Evolutionary conservation across 2,797 vertebrate genomes (phyloP).

Genomic region (Chelmon rostratus): DNA sequence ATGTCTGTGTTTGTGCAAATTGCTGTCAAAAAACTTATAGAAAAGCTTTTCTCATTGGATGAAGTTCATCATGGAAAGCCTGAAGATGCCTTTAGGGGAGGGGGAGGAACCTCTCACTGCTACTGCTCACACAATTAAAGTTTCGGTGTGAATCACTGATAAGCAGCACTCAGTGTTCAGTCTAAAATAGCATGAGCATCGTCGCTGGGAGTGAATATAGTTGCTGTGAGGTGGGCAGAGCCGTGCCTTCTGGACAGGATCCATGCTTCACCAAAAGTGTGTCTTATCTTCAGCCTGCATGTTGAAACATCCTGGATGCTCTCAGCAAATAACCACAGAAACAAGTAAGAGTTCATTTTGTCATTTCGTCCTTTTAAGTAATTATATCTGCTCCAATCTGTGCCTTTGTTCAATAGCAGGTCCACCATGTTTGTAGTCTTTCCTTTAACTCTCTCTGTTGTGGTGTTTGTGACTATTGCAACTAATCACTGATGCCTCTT

Average conservation of each 20-base stretch:
- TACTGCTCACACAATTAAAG: background rate
- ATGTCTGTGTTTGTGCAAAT: no score
- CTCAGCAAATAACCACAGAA: conserved; percentile 16
- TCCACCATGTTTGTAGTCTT: background rate
- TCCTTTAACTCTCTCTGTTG: background rate
- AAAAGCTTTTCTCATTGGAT: no score
- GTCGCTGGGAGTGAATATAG: background rate
- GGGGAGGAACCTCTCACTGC: background rate
- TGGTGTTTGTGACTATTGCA: background rate
- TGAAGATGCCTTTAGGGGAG: background rate
- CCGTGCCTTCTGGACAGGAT: conserved; percentile 2
- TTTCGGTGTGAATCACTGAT: conserved; percentile 28
- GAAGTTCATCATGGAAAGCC: background rate
- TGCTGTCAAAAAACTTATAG: no score
- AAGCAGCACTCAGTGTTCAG: conserved; percentile 21
- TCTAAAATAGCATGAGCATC: conserved; percentile 2
- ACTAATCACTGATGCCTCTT: background rate
- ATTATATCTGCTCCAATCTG: background rate
- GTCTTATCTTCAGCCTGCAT: conserved; percentile 62
- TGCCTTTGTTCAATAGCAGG: background rate
- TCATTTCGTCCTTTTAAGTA: background rate
- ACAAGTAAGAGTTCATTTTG: conserved; percentile 47
- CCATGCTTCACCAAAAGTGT: conserved; percentile 10
- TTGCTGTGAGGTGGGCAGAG: conserved; percentile 43
- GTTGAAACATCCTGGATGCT: conserved; percentile 36